Evolutionary conservation across 2,888 invertebrate species (phyloP).

Genomic region (Dicroscelio sp.): DNA sequence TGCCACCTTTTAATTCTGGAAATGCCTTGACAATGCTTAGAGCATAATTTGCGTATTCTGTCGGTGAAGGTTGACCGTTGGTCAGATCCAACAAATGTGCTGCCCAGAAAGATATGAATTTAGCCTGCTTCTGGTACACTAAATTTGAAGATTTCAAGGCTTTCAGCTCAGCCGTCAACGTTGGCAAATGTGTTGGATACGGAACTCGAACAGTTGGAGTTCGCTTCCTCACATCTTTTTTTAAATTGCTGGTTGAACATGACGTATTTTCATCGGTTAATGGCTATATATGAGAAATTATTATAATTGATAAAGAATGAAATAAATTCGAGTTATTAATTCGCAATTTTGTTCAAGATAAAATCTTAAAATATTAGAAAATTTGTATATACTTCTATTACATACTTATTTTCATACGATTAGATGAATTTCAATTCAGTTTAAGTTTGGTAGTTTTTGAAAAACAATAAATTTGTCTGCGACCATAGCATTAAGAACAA

Average conservation of each 20-base stretch:
- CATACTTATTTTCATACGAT: no score
- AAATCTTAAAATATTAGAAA: no score
- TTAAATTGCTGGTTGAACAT: background rate
- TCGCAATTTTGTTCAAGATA: no score
- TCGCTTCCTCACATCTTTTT: background rate
- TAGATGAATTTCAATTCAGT: no score
- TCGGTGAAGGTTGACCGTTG: slow-evolving; percentile 1
- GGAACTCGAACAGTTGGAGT: background rate
- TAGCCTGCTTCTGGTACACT: background rate
- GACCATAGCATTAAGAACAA: background rate
- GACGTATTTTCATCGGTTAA: background rate
- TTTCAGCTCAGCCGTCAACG: background rate
- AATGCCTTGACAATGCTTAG: slow-evolving; percentile 17
- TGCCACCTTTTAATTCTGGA: slow-evolving; percentile 31
- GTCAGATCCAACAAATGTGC: background rate
- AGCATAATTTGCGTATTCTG: slow-evolving; percentile 42
- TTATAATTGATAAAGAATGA: no score
- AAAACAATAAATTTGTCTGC: background rate
- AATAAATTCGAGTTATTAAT: no score
- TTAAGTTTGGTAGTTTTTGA: no score
- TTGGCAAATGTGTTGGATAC: background rate
- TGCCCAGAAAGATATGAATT: background rate
- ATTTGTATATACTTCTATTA: no score
- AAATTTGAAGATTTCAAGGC: background rate
- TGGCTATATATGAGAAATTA: background rate